These are phyloP conservation scores for Nematopogon swammerdamellus DNA, from an alignment of 2,888 invertebrate species.

Conservation along the genomic window DNA sequence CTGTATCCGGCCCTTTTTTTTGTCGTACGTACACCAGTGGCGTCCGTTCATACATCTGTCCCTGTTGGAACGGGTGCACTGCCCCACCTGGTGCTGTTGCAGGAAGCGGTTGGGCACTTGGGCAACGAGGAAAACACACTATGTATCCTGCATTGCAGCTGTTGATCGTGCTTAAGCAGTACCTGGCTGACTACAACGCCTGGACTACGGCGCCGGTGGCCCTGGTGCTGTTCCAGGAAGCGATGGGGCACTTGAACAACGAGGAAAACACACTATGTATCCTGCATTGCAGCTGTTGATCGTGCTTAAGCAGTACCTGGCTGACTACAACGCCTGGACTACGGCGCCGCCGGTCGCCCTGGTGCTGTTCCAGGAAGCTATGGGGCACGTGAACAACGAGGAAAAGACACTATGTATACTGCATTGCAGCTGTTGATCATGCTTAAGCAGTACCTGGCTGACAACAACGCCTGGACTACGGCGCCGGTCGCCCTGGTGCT, in stretches of 20 bases:
- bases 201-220: constrained; percentile 73
- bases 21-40: too few species aligned
- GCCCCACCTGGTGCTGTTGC: constrained; percentile 77
- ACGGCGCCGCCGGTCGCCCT: constrained; percentile 76
- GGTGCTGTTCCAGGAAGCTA: constrained; percentile 79
- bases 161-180: constrained; percentile 49
- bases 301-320: constrained; percentile 59
- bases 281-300: constrained; percentile 54
- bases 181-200: constrained; percentile 74
- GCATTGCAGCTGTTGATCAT: constrained; percentile 51
- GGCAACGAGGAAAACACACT: too few species aligned
- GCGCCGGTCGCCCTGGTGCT: constrained; percentile 77
- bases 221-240: constrained; percentile 79
- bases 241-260: constrained; percentile 73
- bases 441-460: constrained; percentile 63
- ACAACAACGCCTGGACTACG: constrained; percentile 72
- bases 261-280: too few species aligned
- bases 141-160: constrained; percentile 27
- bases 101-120: constrained; percentile 77
- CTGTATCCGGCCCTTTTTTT: too few species aligned
- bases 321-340: constrained; percentile 72
- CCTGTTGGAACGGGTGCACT: too few species aligned
- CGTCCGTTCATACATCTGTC: too few species aligned
- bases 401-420: too few species aligned
- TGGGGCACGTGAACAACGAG: constrained; percentile 73